Evolutionary conservation across 2,113 vertebrate species (phyloP).

Genomic region (Atherinomorus stipes): DNA sequence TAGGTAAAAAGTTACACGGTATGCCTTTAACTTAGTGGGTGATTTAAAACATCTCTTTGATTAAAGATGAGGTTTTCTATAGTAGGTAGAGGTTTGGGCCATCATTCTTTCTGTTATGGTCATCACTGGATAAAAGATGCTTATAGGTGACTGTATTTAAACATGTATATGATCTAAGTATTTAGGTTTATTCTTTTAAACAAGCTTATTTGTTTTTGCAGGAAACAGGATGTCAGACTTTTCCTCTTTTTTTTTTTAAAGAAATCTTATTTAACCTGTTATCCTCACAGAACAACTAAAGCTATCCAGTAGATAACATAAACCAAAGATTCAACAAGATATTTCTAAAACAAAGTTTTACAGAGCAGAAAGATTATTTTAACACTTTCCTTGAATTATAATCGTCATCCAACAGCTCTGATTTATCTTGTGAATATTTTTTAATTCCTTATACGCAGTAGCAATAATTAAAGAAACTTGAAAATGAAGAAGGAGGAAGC

Average conservation of each 20-base stretch:
- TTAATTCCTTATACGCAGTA: not conserved
- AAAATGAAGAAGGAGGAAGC: not conserved
- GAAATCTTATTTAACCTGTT: too few relatives aligned
- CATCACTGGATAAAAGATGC: not conserved
- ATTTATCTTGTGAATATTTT: not conserved
- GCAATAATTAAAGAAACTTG: conserved; percentile 1
- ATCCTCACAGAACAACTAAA: not conserved
- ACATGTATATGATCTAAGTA: not conserved
- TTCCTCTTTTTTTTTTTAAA: too few relatives aligned
- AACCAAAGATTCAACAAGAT: not conserved
- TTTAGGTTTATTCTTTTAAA: not conserved
- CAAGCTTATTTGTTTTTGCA: not conserved
- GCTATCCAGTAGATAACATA: not conserved
- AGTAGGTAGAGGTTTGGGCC: not conserved
- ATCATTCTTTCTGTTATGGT: not conserved
- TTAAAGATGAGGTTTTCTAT: too few relatives aligned
- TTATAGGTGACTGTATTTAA: not conserved
- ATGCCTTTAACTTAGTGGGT: not conserved
- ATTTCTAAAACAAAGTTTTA: not conserved
- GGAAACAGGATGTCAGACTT: not conserved
- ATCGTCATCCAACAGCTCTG: not conserved
- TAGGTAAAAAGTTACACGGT: too few relatives aligned
- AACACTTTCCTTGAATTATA: not conserved
- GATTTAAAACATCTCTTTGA: not conserved
- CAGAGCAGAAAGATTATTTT: too few relatives aligned